These are phyloP conservation scores for Cosmia trapezina DNA, from an alignment of 2,888 invertebrate species.

Conservation along the genomic window DNA sequence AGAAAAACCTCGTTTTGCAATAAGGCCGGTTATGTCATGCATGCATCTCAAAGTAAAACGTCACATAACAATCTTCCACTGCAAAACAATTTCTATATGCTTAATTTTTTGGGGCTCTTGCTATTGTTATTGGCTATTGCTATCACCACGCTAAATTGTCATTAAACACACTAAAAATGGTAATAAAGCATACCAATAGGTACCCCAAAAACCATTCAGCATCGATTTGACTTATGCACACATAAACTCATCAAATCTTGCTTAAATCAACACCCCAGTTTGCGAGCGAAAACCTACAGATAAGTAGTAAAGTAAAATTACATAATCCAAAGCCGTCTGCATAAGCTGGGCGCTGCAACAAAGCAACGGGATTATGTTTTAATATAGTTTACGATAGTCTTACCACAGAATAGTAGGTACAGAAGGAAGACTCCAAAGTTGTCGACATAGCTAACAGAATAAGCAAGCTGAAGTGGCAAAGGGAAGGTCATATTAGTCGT, in stretches of 20 bases:
- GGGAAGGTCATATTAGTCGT: neutral
- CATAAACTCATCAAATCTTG: slow-evolving; percentile 6
- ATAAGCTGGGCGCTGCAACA: slow-evolving; percentile 45
- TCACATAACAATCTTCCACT: too few species aligned
- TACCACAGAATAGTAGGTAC: neutral
- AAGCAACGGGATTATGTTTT: slow-evolving; percentile 47
- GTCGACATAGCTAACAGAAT: neutral
- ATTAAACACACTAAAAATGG: neutral
- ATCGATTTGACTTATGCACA: neutral
- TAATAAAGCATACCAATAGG: too few species aligned
- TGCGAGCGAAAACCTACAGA: slow-evolving; percentile 4
- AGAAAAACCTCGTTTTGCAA: too few species aligned
- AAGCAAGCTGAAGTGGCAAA: neutral
- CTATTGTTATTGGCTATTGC: too few species aligned
- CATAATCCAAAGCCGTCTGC: slow-evolving; percentile 31
- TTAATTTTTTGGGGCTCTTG: too few species aligned
- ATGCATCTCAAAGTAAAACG: too few species aligned
- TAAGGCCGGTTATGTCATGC: too few species aligned
- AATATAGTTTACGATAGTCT: slow-evolving; percentile 50
- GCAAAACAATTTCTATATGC: too few species aligned
- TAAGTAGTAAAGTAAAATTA: slow-evolving; percentile 37
- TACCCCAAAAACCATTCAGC: too few species aligned
- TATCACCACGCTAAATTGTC: too few species aligned
- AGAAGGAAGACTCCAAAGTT: slow-evolving; percentile 12
- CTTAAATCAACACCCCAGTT: slow-evolving; percentile 21